Percentiles rank a stretch among this genome's conserved stretches.
These are phyloP conservation scores for Pammene aurita DNA, from an alignment of 2,888 invertebrate species.

Conservation along the genomic window DNA sequence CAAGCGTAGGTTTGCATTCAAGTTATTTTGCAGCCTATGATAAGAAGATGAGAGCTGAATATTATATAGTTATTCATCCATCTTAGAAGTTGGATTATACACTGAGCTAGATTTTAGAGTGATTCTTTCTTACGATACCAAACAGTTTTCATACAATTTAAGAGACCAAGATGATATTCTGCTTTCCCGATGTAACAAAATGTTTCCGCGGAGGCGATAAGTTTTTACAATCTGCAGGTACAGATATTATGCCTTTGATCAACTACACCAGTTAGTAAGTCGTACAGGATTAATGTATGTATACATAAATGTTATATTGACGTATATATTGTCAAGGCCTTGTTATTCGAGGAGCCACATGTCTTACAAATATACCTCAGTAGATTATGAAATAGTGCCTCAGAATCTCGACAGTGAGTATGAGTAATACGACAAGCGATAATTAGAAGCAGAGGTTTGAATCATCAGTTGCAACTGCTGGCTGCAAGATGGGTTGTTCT, in stretches of 20 bases:
- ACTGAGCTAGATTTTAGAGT: slow-evolving; percentile 63
- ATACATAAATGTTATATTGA: slow-evolving; percentile 22
- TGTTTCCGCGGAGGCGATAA: slow-evolving; percentile 18
- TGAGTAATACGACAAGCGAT: slow-evolving; percentile 14
- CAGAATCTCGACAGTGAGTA: slow-evolving; percentile 29
- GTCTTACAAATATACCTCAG: slow-evolving; percentile 34
- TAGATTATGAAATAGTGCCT: slow-evolving; percentile 36
- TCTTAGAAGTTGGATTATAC: slow-evolving; percentile 68
- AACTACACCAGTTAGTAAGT: slow-evolving; percentile 11
- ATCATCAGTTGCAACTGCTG: slow-evolving; percentile 1
- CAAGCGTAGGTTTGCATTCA: slow-evolving; percentile 75
- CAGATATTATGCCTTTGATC: slow-evolving; percentile 22
- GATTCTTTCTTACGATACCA: slow-evolving; percentile 69
- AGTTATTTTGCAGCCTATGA: slow-evolving; percentile 77
- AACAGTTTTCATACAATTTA: slow-evolving; percentile 59
- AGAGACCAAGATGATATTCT: slow-evolving; percentile 68
- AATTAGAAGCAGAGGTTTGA: slow-evolving; percentile 6
- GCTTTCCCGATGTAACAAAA: slow-evolving; percentile 46
- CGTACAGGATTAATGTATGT: slow-evolving; percentile 22
- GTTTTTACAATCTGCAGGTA: slow-evolving; percentile 35
- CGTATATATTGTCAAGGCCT: slow-evolving; percentile 23
- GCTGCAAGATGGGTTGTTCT: slow-evolving; percentile 2
- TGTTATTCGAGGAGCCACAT: slow-evolving; percentile 27
- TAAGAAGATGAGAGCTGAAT: slow-evolving; percentile 58
- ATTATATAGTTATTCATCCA: slow-evolving; percentile 58